Conservation (phyloP, 1,140 invertebrate genomes). For the Zaprionus africanus region DNA sequence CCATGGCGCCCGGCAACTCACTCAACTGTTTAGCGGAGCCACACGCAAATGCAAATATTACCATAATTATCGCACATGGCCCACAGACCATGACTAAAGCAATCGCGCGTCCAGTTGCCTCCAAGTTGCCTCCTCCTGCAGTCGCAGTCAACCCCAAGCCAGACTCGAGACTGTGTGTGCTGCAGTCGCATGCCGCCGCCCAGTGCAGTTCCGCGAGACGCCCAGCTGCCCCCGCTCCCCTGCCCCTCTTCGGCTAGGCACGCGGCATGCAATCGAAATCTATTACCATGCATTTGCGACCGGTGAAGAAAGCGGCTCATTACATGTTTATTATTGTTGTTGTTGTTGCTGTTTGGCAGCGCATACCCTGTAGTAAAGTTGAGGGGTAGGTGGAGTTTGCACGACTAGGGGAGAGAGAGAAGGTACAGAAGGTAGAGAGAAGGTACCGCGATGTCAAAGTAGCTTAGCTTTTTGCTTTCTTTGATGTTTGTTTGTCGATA, state of each 20-base stretch:
- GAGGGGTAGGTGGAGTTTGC: not conserved
- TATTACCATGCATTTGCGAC: constrained; percentile 75
- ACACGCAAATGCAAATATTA: constrained; percentile 82
- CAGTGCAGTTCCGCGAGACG: constrained; percentile 5
- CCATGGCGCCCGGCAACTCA: constrained; percentile 70
- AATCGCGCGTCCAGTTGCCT: constrained; percentile 70
- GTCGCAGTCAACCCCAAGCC: constrained; percentile 1
- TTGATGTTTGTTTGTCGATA: too few relatives aligned
- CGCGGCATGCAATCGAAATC: constrained; percentile 77
- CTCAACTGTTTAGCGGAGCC: constrained; percentile 81
- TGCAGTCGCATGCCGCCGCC: not conserved
- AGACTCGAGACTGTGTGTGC: not conserved
- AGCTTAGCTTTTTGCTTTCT: too few relatives aligned
- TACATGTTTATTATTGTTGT: constrained; percentile 67
- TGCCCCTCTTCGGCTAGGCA: constrained; percentile 25
- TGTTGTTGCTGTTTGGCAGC: not conserved
- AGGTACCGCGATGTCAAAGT: too few relatives aligned
- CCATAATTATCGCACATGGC: constrained; percentile 79
- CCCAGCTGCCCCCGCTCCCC: not conserved
- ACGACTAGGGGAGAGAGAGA: not conserved
- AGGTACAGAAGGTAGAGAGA: too few relatives aligned
- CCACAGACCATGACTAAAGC: constrained; percentile 79
- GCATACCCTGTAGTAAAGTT: constrained; percentile 14
- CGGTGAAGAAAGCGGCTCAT: constrained; percentile 79
- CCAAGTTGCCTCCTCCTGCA: not conserved